Evolutionary conservation across 2,797 vertebrate genomes (phyloP).

Genomic region (Typhlichthys subterraneus): DNA sequence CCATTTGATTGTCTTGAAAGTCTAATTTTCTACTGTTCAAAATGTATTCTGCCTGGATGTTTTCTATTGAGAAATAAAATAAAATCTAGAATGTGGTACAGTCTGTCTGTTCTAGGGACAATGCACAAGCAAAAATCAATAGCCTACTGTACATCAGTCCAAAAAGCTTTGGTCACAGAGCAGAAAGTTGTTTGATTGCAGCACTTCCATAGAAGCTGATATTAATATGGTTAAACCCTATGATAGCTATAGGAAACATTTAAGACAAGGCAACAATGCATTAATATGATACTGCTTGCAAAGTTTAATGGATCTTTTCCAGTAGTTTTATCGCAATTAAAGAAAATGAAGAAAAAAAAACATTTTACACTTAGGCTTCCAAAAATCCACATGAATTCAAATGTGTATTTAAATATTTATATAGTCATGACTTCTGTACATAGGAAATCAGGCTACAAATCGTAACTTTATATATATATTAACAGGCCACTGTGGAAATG

Average conservation of each 20-base stretch:
- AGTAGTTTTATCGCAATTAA: slow-evolving; percentile 73
- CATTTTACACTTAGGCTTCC: slow-evolving; percentile 83
- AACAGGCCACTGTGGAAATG: slow-evolving; percentile 88
- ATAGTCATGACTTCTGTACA: slow-evolving; percentile 80
- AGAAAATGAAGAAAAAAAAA: slow-evolving; percentile 63
- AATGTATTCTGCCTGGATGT: slow-evolving; percentile 34
- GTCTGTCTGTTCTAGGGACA: neutral
- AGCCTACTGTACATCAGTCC: no score
- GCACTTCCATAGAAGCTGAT: no score
- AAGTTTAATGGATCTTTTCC: slow-evolving; percentile 81
- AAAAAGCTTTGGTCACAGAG: no score
- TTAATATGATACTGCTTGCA: slow-evolving; percentile 69
- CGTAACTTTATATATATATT: slow-evolving; percentile 80
- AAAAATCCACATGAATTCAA: slow-evolving; percentile 84
- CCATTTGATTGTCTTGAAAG: slow-evolving; percentile 60
- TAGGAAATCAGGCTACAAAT: slow-evolving; percentile 85
- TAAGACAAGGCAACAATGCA: slow-evolving; percentile 30
- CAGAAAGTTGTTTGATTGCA: no score
- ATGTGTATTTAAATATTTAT: slow-evolving; percentile 63
- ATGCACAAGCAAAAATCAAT: neutral
- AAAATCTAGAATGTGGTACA: slow-evolving; percentile 5
- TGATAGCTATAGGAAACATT: no score
- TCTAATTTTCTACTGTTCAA: slow-evolving; percentile 56
- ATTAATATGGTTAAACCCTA: no score
- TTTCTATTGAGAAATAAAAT: slow-evolving; percentile 52